A percentile compares a stretch with the other conserved stretches of the same genome.
These are phyloP conservation scores for Axea sp. DNA, from an alignment of 2,888 invertebrate species.

Conservation along the genomic window DNA sequence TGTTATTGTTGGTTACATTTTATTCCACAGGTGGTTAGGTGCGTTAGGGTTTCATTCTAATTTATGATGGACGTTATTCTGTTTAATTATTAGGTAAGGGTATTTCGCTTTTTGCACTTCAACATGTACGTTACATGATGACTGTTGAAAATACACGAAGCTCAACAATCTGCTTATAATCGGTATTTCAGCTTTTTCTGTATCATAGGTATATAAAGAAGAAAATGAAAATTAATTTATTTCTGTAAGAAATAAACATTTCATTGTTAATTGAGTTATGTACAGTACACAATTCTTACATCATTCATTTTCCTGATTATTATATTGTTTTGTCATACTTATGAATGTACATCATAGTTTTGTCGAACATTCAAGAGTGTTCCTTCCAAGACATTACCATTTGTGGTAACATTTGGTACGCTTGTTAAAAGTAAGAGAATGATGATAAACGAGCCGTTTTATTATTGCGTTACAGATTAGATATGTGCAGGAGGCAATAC, in stretches of 20 bases:
- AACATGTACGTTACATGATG: conserved; percentile 17
- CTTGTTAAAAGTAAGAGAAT: conserved; percentile 62
- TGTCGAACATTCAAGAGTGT: conserved; percentile 54
- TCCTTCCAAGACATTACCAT: conserved; percentile 39
- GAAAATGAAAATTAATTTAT: too few relatives aligned
- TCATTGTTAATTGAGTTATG: conserved; percentile 31
- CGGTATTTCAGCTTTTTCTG: conserved; percentile 24
- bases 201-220: conserved; percentile 26
- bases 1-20: too few relatives aligned
- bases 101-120: conserved; percentile 50
- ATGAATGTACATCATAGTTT: too few relatives aligned
- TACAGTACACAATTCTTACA: conserved; percentile 26
- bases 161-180: conserved; percentile 39
- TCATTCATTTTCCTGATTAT: conserved; percentile 15
- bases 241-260: conserved; percentile 18
- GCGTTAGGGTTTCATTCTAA: conserved; percentile 32
- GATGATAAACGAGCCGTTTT: conserved; percentile 80
- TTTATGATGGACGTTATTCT: conserved; percentile 15
- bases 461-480: conserved; percentile 93
- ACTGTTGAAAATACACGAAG: conserved; percentile 38
- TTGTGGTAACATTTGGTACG: conserved; percentile 56
- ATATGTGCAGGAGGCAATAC: conserved; percentile 98
- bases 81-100: conserved; percentile 23
- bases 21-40: too few relatives aligned
- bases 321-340: conserved; percentile 10